Evolutionary conservation across 2,797 vertebrate species (phyloP).

Genomic region (Myiotriccus ornatus): DNA sequence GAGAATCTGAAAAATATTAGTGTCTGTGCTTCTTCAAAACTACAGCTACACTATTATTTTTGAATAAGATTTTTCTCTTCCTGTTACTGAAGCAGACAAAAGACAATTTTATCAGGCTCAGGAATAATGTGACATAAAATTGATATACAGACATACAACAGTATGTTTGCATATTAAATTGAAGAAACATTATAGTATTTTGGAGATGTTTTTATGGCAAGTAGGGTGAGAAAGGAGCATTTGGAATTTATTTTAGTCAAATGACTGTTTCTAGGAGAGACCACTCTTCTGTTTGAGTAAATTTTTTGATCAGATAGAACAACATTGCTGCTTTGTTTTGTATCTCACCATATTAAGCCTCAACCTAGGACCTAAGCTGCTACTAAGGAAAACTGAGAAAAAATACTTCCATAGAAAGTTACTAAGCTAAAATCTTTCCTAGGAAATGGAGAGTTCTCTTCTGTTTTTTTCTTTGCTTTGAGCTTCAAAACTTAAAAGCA

Average conservation of each 20-base stretch:
- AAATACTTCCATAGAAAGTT: neutral
- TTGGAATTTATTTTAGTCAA: neutral
- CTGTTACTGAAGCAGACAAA: neutral
- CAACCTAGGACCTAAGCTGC: neutral
- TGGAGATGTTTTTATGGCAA: neutral
- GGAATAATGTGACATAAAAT: neutral
- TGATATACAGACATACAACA: neutral
- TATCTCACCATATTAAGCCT: neutral
- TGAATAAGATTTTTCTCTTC: neutral
- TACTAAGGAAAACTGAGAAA: neutral
- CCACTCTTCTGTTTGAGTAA: neutral
- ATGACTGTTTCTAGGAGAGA: neutral
- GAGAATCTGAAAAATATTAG: neutral
- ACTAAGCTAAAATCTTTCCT: neutral
- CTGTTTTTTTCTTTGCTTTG: neutral
- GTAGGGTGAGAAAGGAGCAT: neutral
- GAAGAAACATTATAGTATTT: neutral
- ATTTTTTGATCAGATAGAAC: neutral
- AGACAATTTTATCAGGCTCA: neutral
- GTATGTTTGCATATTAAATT: neutral
- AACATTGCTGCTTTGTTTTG: neutral
- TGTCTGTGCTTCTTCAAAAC: neutral
- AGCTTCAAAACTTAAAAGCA: neutral
- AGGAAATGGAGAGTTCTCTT: neutral
- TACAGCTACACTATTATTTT: neutral